Evolutionary conservation across 2,113 vertebrate genomes (phyloP).

Genomic region (Silurus glanis): DNA sequence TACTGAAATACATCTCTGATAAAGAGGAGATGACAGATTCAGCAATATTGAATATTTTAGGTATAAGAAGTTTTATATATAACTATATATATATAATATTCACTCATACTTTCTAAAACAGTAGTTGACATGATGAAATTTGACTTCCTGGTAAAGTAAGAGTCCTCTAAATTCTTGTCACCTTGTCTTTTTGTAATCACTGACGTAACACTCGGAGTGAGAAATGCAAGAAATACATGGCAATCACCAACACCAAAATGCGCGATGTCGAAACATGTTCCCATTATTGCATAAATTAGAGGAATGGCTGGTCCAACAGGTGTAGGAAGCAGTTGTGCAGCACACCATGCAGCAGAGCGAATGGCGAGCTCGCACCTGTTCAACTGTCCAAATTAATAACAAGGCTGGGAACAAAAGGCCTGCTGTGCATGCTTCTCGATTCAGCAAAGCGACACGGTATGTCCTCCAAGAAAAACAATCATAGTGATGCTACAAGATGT

Average conservation of each 20-base stretch:
- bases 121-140: conserved; percentile 27
- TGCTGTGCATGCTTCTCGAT: conserved; percentile 8
- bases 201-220: conserved; percentile 6
- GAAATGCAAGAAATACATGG: conserved; percentile 6
- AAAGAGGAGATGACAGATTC: conserved; percentile 18
- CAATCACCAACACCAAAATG: neutral
- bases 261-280: neutral
- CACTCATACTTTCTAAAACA: neutral
- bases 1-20: conserved; percentile 15
- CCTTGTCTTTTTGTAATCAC: neutral
- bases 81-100: neutral
- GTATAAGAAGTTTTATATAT: neutral
- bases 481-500: neutral
- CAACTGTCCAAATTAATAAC: conserved; percentile 50
- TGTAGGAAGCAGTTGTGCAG: conserved; percentile 33
- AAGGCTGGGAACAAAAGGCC: conserved; percentile 43
- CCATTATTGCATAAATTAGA: neutral
- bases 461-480: neutral
- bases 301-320: conserved; percentile 44
- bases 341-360: conserved; percentile 29
- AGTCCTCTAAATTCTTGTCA: neutral
- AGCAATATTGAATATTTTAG: neutral
- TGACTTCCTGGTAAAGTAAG: neutral
- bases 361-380: conserved; percentile 47
- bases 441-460: neutral